Evolutionary conservation across 2,113 vertebrate species (phyloP).

Genomic region (Apus apus): DNA sequence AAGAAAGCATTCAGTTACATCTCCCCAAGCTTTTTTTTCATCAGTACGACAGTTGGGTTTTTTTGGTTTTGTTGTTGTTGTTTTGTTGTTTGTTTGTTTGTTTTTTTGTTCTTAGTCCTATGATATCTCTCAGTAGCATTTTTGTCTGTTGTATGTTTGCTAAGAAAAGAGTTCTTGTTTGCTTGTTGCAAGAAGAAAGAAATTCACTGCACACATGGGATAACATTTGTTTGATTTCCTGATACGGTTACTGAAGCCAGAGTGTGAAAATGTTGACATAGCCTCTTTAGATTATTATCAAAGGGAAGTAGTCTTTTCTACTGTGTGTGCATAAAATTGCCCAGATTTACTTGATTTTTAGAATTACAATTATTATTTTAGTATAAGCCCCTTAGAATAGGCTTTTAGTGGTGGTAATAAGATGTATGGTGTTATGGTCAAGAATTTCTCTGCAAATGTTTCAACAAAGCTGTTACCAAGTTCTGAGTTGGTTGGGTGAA

Average conservation of each 20-base stretch:
- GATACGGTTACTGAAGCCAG: conserved; percentile 1
- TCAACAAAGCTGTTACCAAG: not conserved
- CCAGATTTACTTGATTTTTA: not conserved
- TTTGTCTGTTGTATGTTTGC: conserved; percentile 22
- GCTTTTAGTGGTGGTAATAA: not conserved
- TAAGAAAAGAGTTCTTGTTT: conserved; percentile 52
- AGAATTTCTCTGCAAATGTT: not conserved
- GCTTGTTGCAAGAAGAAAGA: conserved; percentile 5
- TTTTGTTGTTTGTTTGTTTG: no score
- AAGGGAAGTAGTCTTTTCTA: not conserved
- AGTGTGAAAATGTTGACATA: conserved; percentile 19
- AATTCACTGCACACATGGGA: not conserved
- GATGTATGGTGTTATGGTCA: not conserved
- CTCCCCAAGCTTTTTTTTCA: not conserved
- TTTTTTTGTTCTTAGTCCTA: not conserved
- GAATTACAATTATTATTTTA: not conserved
- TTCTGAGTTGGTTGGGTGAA: not conserved
- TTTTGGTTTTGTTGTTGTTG: no score
- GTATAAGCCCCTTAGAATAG: not conserved
- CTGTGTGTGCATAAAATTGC: not conserved
- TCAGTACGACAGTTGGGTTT: not conserved
- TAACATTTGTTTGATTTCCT: conserved; percentile 52
- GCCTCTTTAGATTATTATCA: not conserved
- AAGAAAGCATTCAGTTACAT: not conserved
- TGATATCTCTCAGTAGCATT: conserved; percentile 1